Conservation (phyloP, 2,797 vertebrate genomes). For the Crenuchus spilurus region DNA sequence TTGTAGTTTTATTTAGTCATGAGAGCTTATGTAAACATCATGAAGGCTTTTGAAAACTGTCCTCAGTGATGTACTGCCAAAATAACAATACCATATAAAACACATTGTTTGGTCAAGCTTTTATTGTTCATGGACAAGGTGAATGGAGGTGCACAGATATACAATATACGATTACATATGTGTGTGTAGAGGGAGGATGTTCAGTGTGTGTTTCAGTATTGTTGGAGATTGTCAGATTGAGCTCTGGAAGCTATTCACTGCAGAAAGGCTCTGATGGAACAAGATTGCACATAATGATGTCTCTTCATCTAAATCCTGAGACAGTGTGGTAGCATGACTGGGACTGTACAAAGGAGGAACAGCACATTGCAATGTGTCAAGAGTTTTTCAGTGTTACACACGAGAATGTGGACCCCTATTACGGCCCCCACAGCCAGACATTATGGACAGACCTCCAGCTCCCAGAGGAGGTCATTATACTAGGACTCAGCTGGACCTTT, state of each 20-base stretch:
- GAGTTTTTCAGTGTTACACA: constrained; percentile 64
- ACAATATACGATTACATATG: not conserved
- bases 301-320: constrained; percentile 53
- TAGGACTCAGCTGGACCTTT: constrained; percentile 64
- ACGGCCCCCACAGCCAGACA: constrained; percentile 58
- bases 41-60: too few relatives aligned
- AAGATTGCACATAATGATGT: constrained; percentile 56
- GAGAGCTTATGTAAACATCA: too few relatives aligned
- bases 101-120: too few relatives aligned
- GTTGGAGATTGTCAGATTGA: constrained; percentile 17
- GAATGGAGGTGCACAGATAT: not conserved
- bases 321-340: constrained; percentile 23
- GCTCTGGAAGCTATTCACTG: constrained; percentile 34
- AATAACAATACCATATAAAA: too few relatives aligned
- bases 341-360: constrained; percentile 42
- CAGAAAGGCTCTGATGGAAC: constrained; percentile 49
- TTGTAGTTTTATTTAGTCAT: too few relatives aligned
- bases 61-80: too few relatives aligned
- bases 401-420: constrained; percentile 67
- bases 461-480: constrained; percentile 80
- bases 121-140: not conserved
- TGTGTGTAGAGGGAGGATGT: not conserved
- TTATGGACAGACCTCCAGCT: constrained; percentile 66
- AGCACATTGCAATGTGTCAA: constrained; percentile 48
- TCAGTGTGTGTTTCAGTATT: not conserved